A percentile compares a stretch with the other conserved stretches of the same genome.
These are phyloP conservation scores for Catharus bicknelli DNA, from an alignment of 2,113 vertebrate species.

Conservation along the genomic window DNA sequence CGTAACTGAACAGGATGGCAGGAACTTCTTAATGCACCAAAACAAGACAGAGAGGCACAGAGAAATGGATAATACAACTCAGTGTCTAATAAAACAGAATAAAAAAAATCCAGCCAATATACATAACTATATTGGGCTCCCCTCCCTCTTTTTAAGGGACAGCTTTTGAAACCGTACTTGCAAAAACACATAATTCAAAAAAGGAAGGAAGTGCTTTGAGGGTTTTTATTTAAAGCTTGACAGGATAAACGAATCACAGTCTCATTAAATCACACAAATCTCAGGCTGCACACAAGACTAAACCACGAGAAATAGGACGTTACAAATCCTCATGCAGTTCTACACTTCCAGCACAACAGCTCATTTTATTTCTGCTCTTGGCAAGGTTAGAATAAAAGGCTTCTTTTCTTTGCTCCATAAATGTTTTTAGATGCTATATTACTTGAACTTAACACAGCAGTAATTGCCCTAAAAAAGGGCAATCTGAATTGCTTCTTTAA, in stretches of 20 bases:
- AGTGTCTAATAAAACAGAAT: background rate
- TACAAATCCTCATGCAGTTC: slow-evolving; percentile 44
- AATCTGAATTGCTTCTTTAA: slow-evolving; percentile 61
- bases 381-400: slow-evolving; percentile 69
- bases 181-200: slow-evolving; percentile 60
- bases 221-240: slow-evolving; percentile 63
- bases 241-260: slow-evolving; percentile 65
- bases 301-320: slow-evolving; percentile 8
- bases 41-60: background rate
- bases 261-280: slow-evolving; percentile 63
- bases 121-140: background rate
- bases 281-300: slow-evolving; percentile 23
- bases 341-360: slow-evolving; percentile 41
- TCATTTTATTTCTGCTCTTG: slow-evolving; percentile 71
- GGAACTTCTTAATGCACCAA: background rate
- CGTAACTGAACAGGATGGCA: slow-evolving; percentile 4
- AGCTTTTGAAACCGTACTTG: slow-evolving; percentile 35
- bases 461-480: slow-evolving; percentile 61
- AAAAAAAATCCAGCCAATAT: background rate
- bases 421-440: slow-evolving; percentile 62
- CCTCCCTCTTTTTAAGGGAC: slow-evolving; percentile 16
- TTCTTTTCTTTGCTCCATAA: slow-evolving; percentile 62
- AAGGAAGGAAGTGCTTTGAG: slow-evolving; percentile 64
- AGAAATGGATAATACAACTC: slow-evolving; percentile 11
- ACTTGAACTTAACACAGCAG: slow-evolving; percentile 63